These are phyloP conservation scores for Tarsius wallacei DNA, from an alignment of 2,797 vertebrate genomes.

Conservation along the genomic window DNA sequence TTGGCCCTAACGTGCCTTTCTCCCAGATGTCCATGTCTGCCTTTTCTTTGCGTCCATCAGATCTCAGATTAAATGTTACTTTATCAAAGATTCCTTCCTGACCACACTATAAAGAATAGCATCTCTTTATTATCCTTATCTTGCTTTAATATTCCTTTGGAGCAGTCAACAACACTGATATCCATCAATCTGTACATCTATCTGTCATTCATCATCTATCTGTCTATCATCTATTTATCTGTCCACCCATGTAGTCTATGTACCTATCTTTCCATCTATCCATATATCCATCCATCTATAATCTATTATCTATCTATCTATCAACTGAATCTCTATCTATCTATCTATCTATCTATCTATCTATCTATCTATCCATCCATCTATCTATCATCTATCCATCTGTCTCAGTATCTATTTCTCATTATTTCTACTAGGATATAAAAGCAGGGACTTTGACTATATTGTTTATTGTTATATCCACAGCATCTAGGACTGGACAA, in stretches of 20 bases:
- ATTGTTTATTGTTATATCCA: not conserved
- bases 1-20: not conserved
- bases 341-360: not conserved
- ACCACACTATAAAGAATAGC: not conserved
- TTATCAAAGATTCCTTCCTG: not conserved
- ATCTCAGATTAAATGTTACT: not conserved
- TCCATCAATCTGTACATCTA: not conserved
- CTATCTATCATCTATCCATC: not conserved
- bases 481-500: not conserved
- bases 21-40: not conserved
- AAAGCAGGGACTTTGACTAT: not conserved
- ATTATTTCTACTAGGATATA: not conserved
- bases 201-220: not conserved
- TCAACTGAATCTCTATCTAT: not conserved
- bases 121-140: not conserved
- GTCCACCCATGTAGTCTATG: not conserved
- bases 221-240: not conserved
- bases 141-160: not conserved
- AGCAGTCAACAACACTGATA: not conserved
- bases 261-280: not conserved
- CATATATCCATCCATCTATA: not conserved
- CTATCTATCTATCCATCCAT: not conserved
- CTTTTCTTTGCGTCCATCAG: conserved; percentile 1
- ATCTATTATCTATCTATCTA: not conserved
- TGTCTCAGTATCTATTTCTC: not conserved